Conservation (phyloP, 2,113 vertebrate genomes). For the Ammodytes marinus region DNA sequence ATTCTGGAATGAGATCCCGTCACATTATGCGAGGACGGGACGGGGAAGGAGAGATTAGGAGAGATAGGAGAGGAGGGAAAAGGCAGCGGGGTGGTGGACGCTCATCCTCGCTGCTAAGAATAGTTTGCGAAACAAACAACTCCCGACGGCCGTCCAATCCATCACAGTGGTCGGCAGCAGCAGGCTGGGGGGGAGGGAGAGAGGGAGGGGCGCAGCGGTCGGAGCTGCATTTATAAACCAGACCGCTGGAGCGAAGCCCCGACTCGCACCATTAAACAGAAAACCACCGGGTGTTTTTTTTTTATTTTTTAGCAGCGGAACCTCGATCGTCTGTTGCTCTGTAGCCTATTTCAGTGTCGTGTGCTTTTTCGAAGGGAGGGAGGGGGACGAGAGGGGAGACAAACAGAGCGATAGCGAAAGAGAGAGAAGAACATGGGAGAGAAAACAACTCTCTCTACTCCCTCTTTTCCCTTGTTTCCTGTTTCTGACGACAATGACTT, state of each 20-base stretch:
- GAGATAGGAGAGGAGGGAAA: slow-evolving; percentile 35
- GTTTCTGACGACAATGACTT: slow-evolving; percentile 74
- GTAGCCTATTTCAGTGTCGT: slow-evolving; percentile 3
- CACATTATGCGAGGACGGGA: slow-evolving; percentile 35
- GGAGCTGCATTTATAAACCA: slow-evolving; percentile 72
- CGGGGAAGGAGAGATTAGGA: slow-evolving; percentile 1
- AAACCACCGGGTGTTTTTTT: slow-evolving; percentile 74
- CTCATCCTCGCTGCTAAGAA: slow-evolving; percentile 78
- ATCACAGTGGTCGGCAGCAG: slow-evolving; percentile 69
- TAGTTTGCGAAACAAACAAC: slow-evolving; percentile 83
- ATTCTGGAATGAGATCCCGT: slow-evolving; percentile 32
- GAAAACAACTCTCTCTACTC: slow-evolving; percentile 9
- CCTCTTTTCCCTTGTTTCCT: slow-evolving; percentile 39
- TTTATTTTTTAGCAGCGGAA: slow-evolving; percentile 22
- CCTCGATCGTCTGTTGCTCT: slow-evolving; percentile 23
- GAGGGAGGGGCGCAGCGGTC: slow-evolving; percentile 37
- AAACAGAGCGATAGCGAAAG: not conserved
- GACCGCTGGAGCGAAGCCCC: slow-evolving; percentile 77
- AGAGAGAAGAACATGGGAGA: not conserved
- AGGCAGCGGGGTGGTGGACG: slow-evolving; percentile 63
- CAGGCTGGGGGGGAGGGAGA: slow-evolving; percentile 5
- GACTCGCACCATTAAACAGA: slow-evolving; percentile 79
- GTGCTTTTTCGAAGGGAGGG: slow-evolving; percentile 1
- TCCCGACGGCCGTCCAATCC: slow-evolving; percentile 77
- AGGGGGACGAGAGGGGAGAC: slow-evolving; percentile 4